These are phyloP conservation scores for Micronisus gabar DNA, from an alignment of 2,113 vertebrate genomes.

Conservation along the genomic window DNA sequence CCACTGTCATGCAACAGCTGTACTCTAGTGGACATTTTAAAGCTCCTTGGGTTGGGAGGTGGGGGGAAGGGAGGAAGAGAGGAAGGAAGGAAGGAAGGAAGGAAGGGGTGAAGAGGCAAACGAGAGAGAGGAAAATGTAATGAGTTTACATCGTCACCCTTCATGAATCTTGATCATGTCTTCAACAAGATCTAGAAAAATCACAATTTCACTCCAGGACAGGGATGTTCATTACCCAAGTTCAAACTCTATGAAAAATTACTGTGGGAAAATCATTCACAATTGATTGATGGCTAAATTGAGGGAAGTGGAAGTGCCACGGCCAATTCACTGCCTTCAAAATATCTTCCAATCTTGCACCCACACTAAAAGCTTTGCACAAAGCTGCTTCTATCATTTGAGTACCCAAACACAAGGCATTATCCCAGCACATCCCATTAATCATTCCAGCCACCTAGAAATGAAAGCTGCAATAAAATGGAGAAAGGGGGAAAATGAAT, in stretches of 20 bases:
- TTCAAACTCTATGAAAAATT: conserved; percentile 73
- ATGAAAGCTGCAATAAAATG: conserved; percentile 31
- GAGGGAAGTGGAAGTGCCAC: conserved; percentile 50
- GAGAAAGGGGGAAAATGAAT: conserved; percentile 35
- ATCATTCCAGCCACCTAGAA: conserved; percentile 58
- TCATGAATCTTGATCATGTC: conserved; percentile 70
- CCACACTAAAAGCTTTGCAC: conserved; percentile 53
- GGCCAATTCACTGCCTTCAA: conserved; percentile 50
- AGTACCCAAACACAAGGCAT: conserved; percentile 60
- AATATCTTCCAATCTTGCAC: conserved; percentile 62
- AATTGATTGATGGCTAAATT: conserved; percentile 71
- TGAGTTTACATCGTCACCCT: not conserved
- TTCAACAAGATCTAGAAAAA: conserved; percentile 62
- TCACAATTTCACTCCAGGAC: conserved; percentile 58
- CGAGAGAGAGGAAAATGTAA: conserved; percentile 8
- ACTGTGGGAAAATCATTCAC: conserved; percentile 55
- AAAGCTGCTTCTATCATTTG: conserved; percentile 64
- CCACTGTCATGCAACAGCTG: not conserved
- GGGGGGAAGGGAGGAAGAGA: not conserved
- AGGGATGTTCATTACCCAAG: conserved; percentile 61
- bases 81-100: not conserved
- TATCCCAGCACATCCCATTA: conserved; percentile 61
- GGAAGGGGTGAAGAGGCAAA: not conserved
- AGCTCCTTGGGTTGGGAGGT: not conserved
- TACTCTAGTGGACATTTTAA: not conserved